Conservation (phyloP, 2,113 vertebrate genomes). For the Sinosuthora webbiana region DNA sequence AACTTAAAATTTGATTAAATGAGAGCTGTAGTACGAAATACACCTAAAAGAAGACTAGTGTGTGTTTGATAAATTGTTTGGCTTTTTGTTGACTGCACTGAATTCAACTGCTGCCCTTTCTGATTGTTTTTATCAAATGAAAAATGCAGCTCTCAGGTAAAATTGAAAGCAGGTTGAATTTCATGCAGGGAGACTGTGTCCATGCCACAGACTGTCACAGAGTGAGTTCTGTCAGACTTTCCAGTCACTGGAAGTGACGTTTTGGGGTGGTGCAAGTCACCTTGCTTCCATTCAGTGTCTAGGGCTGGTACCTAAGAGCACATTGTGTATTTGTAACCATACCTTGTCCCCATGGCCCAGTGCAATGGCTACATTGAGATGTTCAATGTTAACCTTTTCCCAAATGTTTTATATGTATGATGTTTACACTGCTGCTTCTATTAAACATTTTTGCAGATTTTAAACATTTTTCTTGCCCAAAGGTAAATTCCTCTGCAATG, state of each 20-base stretch:
- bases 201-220: not conserved
- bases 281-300: not conserved
- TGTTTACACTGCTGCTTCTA: not conserved
- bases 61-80: not conserved
- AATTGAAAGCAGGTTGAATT: not conserved
- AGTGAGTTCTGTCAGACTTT: not conserved
- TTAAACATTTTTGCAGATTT: not conserved
- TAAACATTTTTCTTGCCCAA: not conserved
- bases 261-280: not conserved
- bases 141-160: not conserved
- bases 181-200: not conserved
- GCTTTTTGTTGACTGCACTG: not conserved
- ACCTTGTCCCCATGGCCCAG: no score
- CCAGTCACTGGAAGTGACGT: not conserved
- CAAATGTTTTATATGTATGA: not conserved
- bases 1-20: not conserved
- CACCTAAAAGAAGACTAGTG: rapidly evolving
- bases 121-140: not conserved
- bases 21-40: not conserved
- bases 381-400: not conserved
- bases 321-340: not conserved
- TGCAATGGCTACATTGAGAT: not conserved
- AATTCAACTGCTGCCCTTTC: not conserved
- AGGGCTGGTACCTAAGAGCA: not conserved
- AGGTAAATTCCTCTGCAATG: not conserved